phyloP scores from a whole-genome alignment of 23 tunicate species.

The Botrylloides violaceus region DNA sequence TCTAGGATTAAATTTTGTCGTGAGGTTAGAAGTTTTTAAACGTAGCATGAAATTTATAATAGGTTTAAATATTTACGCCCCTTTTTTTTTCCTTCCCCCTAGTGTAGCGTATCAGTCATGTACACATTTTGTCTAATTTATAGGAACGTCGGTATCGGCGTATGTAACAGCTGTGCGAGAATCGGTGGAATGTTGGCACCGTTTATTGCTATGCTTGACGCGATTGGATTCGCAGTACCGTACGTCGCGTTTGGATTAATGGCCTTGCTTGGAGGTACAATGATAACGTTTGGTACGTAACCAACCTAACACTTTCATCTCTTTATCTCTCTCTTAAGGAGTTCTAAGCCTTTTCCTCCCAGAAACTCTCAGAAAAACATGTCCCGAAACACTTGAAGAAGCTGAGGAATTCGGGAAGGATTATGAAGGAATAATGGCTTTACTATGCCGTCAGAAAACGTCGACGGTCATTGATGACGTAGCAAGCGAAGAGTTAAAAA shows the following conservation, averaged over 20 bases:
- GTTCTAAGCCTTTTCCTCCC: constrained; percentile 55
- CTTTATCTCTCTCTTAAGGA: no score
- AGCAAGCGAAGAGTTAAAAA: not conserved
- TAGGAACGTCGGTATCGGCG: constrained; percentile 83
- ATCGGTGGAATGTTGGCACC: constrained; percentile 85
- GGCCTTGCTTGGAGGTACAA: constrained; percentile 3
- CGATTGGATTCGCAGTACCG: constrained; percentile 44
- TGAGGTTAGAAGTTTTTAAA: no score
- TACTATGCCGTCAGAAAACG: not conserved
- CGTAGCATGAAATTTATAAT: no score
- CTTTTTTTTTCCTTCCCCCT: no score
- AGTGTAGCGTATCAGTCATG: no score
- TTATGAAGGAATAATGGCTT: constrained; percentile 28
- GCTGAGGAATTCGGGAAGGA: constrained; percentile 77
- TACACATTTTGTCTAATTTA: no score
- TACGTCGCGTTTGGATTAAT: constrained; percentile 80
- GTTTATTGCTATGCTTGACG: constrained; percentile 62
- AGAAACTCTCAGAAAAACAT: constrained; percentile 59
- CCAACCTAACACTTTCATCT: not conserved
- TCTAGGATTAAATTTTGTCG: no score
- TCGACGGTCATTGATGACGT: not conserved
- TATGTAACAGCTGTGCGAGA: constrained; percentile 86
- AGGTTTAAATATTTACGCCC: no score
- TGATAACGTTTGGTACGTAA: not conserved
- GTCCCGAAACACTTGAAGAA: constrained; percentile 81